A percentile compares a stretch with the other conserved stretches of the same genome.
These are phyloP conservation scores for Ictidomys tridecemlineatus DNA, from an alignment of 2,113 vertebrate species.

Conservation along the genomic window DNA sequence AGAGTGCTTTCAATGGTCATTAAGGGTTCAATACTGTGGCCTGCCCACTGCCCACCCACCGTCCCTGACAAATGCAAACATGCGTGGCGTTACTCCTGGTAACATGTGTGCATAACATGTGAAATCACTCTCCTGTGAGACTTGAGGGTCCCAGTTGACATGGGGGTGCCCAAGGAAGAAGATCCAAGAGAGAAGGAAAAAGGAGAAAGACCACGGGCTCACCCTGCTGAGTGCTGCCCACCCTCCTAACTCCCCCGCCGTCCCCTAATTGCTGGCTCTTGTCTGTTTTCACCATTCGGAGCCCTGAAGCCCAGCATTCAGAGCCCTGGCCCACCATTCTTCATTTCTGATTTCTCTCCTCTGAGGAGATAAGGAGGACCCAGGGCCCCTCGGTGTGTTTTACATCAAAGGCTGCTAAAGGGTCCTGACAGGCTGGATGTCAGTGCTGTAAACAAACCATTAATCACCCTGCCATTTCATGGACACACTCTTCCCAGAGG, in stretches of 20 bases:
- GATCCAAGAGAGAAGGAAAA: background rate
- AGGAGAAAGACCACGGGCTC: background rate
- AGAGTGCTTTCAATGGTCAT: slow-evolving; percentile 41
- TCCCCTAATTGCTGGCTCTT: background rate
- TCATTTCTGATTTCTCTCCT: slow-evolving; percentile 86
- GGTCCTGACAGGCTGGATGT: slow-evolving; percentile 90
- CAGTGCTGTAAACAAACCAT: slow-evolving; percentile 93
- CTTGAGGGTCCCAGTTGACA: background rate
- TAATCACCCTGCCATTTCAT: slow-evolving; percentile 90
- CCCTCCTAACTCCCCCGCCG: background rate
- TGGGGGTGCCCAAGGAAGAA: background rate
- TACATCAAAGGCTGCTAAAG: slow-evolving; percentile 91
- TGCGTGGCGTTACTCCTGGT: background rate
- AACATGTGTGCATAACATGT: background rate
- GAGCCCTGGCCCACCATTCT: slow-evolving; percentile 68
- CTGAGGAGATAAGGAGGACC: slow-evolving; percentile 88
- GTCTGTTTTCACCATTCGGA: slow-evolving; percentile 81
- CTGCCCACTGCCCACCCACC: background rate
- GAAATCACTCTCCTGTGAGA: slow-evolving; percentile 33
- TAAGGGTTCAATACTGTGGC: background rate
- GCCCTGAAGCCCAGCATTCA: background rate
- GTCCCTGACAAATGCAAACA: slow-evolving; percentile 45
- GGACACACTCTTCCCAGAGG: slow-evolving; percentile 88
- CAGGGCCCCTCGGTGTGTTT: slow-evolving; percentile 90
- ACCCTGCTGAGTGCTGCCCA: background rate